phyloP scores from a whole-genome alignment of 2,888 invertebrate genomes.

The Myathropa florea region DNA sequence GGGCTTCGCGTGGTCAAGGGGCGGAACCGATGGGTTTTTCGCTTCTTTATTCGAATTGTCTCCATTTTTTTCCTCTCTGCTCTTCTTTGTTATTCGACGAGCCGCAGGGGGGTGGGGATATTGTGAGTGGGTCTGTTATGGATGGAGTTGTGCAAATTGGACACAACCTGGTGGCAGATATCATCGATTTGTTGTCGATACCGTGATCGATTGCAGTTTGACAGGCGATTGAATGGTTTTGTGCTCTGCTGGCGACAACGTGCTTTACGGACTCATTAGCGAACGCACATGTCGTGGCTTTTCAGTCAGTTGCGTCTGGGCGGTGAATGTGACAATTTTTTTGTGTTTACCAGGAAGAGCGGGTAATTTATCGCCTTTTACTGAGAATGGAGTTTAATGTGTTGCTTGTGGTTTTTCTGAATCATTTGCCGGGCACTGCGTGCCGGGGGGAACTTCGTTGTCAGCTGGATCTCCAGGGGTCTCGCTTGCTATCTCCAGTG shows the following conservation, averaged over 20 bases:
- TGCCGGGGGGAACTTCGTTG: not conserved
- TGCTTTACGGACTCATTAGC: not conserved
- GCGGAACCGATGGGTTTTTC: constrained; percentile 55
- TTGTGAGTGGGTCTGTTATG: not conserved
- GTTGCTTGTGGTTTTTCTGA: not conserved
- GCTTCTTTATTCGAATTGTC: not conserved
- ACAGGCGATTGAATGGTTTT: not conserved
- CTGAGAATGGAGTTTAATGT: not conserved
- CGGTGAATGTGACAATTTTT: not conserved
- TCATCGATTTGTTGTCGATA: not conserved
- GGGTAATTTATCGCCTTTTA: not conserved
- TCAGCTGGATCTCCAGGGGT: too few species aligned
- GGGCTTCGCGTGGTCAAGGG: constrained; percentile 50
- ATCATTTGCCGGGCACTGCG: too few species aligned
- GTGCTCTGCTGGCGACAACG: not conserved
- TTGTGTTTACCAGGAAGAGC: not conserved
- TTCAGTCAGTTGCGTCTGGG: not conserved
- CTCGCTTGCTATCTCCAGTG: too few species aligned
- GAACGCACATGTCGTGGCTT: not conserved
- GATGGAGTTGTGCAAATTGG: not conserved
- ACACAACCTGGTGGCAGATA: not conserved
- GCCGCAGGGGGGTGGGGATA: not conserved
- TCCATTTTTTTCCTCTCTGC: not conserved
- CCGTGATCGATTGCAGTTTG: not conserved
- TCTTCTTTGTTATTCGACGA: not conserved